These are phyloP conservation scores for Pristionchus fissidentatus DNA, from an alignment of 2,888 invertebrate genomes.

Conservation along the genomic window DNA sequence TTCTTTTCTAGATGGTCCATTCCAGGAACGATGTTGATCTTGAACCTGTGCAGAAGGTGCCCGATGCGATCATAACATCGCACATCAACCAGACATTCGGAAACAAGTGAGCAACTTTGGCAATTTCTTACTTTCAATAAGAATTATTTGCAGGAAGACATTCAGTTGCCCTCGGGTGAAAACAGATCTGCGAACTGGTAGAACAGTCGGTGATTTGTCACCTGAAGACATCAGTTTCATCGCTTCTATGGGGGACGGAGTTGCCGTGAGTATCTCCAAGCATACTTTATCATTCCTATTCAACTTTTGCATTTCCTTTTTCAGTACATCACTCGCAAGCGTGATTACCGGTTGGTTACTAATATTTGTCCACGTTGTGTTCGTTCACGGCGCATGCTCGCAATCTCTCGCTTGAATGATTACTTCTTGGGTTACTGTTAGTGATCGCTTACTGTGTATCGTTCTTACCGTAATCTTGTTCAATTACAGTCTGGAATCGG, in stretches of 20 bases:
- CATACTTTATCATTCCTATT: neutral
- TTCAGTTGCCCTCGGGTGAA: constrained; percentile 70
- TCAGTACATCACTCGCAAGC: neutral
- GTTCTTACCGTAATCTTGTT: neutral
- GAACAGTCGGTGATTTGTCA: constrained; percentile 67
- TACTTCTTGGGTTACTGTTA: constrained; percentile 27
- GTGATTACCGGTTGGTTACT: neutral
- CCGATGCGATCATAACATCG: constrained; percentile 46
- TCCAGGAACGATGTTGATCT: constrained; percentile 13
- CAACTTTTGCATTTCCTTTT: neutral
- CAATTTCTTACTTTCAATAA: neutral
- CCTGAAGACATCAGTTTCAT: constrained; percentile 73
- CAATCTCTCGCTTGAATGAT: neutral
- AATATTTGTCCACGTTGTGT: neutral
- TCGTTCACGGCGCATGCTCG: constrained; percentile 41
- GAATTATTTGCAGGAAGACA: constrained; percentile 61
- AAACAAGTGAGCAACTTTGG: constrained; percentile 47
- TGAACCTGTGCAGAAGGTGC: constrained; percentile 9
- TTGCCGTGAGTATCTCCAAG: too few species aligned
- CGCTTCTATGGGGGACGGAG: constrained; percentile 73
- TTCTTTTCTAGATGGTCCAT: neutral
- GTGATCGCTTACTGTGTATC: neutral
- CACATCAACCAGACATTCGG: constrained; percentile 49
- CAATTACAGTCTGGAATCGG: constrained; percentile 67
- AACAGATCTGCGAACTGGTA: constrained; percentile 68